A percentile compares a stretch with the other conserved stretches of the same genome.
Evolutionary conservation across 2,888 invertebrate species (phyloP).

Genomic region (Frankliniella intonsa): DNA sequence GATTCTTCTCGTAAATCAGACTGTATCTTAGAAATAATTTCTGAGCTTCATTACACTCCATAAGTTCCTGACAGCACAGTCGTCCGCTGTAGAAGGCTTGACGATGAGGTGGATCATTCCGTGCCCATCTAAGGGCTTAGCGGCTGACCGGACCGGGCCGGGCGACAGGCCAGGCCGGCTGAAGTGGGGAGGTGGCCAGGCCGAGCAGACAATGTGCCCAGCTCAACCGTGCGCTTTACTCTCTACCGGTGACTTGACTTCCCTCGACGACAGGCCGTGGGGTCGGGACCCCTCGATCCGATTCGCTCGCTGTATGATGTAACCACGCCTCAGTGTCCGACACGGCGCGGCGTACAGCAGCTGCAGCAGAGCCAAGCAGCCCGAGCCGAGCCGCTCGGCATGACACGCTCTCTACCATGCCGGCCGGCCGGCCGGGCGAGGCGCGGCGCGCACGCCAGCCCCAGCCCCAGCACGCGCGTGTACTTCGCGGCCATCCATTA

Average conservation of each 20-base stretch:
- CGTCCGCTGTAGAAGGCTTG: too few species aligned
- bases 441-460: neutral
- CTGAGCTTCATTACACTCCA: too few species aligned
- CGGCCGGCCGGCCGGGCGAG: neutral
- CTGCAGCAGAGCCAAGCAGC: neutral
- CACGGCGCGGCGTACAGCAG: neutral
- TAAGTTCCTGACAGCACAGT: too few species aligned
- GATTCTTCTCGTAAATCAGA: too few species aligned
- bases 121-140: too few species aligned
- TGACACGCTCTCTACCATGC: constrained; percentile 5
- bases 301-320: too few species aligned
- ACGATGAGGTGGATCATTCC: too few species aligned
- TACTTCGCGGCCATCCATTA: neutral
- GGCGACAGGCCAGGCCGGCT: neutral
- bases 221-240: neutral
- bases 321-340: neutral
- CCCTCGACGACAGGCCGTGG: too few species aligned
- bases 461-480: neutral
- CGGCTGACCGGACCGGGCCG: neutral
- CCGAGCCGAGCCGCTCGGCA: neutral
- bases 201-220: neutral
- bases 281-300: too few species aligned
- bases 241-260: too few species aligned
- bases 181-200: neutral
- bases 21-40: too few species aligned